phyloP scores from a whole-genome alignment of 2,797 vertebrate genomes.

The Pachyuromys duprasi region DNA sequence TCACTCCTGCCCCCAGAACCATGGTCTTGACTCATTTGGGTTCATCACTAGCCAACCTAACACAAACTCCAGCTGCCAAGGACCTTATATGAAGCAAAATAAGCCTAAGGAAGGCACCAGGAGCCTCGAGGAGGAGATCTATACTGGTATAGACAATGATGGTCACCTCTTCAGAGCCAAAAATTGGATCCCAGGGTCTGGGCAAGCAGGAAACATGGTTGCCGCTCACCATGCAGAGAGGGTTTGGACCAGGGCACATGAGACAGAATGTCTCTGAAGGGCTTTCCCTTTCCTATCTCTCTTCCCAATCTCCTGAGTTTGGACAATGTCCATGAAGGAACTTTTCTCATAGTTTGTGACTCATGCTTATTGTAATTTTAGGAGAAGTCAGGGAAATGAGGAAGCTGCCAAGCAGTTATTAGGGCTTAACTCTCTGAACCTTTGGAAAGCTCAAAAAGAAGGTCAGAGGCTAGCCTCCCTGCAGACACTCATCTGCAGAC shows the following conservation, averaged over 20 bases:
- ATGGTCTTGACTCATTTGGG: fast-evolving
- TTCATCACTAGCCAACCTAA: background rate
- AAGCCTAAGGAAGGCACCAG: background rate
- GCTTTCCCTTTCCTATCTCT: background rate
- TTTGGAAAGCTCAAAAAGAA: background rate
- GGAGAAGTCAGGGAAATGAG: background rate
- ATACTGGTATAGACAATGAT: fast-evolving
- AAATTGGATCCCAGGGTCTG: background rate
- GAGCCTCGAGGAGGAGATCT: background rate
- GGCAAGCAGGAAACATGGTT: background rate
- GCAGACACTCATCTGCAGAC: background rate
- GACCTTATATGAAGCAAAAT: background rate
- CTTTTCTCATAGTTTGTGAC: background rate
- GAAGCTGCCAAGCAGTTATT: background rate
- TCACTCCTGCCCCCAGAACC: background rate
- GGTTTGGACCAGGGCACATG: background rate
- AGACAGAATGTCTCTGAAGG: background rate
- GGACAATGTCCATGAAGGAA: background rate
- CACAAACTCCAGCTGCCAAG: too few species aligned
- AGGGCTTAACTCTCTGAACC: background rate
- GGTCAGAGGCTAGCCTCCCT: background rate
- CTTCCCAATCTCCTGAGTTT: background rate
- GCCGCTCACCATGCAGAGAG: background rate
- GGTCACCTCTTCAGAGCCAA: background rate
- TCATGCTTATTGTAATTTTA: background rate